These are phyloP conservation scores for Seriola rivoliana DNA, from an alignment of 2,113 vertebrate genomes.

Conservation along the genomic window DNA sequence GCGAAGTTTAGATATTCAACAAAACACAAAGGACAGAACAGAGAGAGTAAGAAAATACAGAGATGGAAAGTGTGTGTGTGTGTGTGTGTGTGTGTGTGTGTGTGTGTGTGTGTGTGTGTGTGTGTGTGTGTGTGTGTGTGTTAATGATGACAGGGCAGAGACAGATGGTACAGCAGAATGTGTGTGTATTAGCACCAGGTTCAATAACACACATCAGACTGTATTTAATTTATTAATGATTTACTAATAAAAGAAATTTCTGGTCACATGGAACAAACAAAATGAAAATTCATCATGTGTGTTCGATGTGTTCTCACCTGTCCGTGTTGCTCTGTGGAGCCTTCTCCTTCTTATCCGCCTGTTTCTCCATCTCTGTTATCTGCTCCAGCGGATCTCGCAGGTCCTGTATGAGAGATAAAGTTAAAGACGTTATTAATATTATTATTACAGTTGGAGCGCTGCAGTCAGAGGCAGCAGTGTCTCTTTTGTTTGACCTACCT, in stretches of 20 bases:
- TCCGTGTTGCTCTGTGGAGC: constrained; percentile 75
- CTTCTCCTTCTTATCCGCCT: constrained; percentile 68
- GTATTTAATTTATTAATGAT: neutral
- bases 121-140: no score
- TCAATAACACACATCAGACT: neutral
- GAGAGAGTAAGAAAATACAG: neutral
- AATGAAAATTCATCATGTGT: neutral
- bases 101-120: no score
- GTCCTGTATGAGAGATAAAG: constrained; percentile 64
- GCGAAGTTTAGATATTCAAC: no score
- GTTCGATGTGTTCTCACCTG: constrained; percentile 74
- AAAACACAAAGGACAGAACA: neutral
- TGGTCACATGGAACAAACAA: no score
- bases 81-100: no score
- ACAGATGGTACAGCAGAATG: neutral
- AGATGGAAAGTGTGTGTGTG: no score
- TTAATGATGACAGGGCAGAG: neutral
- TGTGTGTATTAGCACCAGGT: neutral
- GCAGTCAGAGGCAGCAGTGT: no score
- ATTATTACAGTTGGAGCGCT: no score
- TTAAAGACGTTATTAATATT: no score
- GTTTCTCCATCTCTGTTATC: constrained; percentile 65
- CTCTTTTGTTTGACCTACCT: constrained; percentile 67
- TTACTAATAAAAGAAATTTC: neutral
- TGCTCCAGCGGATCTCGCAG: constrained; percentile 85